Base-by-base conservation (phyloP, 37 sponge, comb jelly and placozoan genomes). In the Hexactinellida sp. region DNA sequence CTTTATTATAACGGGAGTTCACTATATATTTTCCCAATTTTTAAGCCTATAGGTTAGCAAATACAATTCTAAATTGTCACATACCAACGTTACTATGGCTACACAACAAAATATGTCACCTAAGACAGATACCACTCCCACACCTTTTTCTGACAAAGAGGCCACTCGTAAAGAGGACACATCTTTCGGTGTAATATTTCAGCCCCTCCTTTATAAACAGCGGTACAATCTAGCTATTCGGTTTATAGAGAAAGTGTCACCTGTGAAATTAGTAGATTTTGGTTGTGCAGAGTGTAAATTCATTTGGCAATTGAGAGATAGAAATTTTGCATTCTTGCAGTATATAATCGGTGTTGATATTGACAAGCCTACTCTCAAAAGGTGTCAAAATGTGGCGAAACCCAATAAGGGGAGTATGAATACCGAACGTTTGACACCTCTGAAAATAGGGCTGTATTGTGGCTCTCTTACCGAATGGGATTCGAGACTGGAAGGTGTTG, bases 201-300 rank as follows among this genome's bases (percentile, higher is more conserved):
- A 38, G n/a, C 97, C 97, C 55, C 93, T 93, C 10, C 82, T 97
- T 1, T 97, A 93, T 55, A 86, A 38, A n/a, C 97, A 97, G 82
- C 89, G 97, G 1, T 97, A 97, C 86, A 54, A 47, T 23, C 38
- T 54, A 37, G 94, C 87, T 32, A 85, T 88, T 0, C 39, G 88
- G 0, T 36, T 86, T 10, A 85, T 88, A 30, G 86, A 82, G 30
- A 82, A 83, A 37, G 24, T 90, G 19, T 19, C 86, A 0, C 86
- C 93, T 24, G 82, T 36, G 51, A 91, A 55, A 89, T 82, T 96
- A 30, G 85, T 93, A 7, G 97, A 97, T 54, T 84, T 97, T 71
- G 97, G 97, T 38, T 92, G 94, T 88, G 90, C 93, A 0, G 93
- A 92, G 54, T 88, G 92, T 28, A 89, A 86, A 3, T 84, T 97